Percentiles rank a stretch among this genome's conserved stretches.
Conservation (phyloP, 2,888 invertebrate species). For the Phragmatobia fuliginosa region DNA sequence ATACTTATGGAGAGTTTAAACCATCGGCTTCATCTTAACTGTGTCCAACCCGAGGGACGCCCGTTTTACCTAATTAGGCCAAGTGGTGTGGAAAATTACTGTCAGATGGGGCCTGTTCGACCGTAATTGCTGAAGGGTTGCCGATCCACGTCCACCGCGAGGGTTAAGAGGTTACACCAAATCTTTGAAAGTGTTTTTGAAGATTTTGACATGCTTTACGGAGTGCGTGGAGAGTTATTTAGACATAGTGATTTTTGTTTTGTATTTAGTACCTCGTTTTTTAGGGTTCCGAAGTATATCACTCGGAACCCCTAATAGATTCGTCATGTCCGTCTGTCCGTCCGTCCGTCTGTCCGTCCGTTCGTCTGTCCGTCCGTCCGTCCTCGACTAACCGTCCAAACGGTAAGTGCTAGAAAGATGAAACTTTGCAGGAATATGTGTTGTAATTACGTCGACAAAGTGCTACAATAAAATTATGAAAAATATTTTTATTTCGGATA, state of each 20-base stretch:
- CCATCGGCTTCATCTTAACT: slow-evolving; percentile 48
- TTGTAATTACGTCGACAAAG: no score
- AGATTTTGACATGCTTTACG: slow-evolving; percentile 17
- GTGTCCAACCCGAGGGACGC: slow-evolving; percentile 57
- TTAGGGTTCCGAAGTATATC: no score
- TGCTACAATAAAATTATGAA: no score
- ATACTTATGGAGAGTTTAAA: slow-evolving; percentile 40
- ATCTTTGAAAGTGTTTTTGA: slow-evolving; percentile 47
- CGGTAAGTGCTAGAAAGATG: no score
- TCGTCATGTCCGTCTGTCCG: no score
- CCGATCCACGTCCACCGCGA: slow-evolving; percentile 51
- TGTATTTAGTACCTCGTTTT: neutral
- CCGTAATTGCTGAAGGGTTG: slow-evolving; percentile 74
- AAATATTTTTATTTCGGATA: no score
- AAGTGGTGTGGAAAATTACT: slow-evolving; percentile 80
- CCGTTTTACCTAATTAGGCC: slow-evolving; percentile 78
- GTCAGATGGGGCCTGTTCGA: slow-evolving; percentile 66
- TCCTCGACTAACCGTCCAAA: no score
- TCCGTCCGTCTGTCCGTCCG: no score
- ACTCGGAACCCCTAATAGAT: no score
- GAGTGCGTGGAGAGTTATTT: neutral
- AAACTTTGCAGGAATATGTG: no score
- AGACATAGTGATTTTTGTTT: neutral
- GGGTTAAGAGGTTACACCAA: slow-evolving; percentile 48
- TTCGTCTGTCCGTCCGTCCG: no score